These are phyloP conservation scores for Otocyon megalotis DNA, from an alignment of 2,113 vertebrate genomes.

Conservation along the genomic window DNA sequence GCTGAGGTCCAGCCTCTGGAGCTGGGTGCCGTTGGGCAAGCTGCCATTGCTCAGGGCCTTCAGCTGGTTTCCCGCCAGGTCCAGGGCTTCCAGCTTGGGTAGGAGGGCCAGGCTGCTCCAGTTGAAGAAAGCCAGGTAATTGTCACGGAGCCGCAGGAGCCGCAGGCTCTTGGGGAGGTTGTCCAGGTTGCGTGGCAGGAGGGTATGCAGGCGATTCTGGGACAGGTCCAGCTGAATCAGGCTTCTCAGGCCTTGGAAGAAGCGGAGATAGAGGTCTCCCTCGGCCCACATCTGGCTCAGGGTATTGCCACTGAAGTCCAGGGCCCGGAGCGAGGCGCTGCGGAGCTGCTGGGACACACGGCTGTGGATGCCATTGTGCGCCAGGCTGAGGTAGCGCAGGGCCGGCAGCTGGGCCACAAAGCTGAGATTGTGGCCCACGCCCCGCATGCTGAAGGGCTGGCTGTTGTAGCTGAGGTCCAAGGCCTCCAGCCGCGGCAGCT, in stretches of 20 bases:
- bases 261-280: constrained; percentile 78
- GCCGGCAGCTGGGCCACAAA: constrained; percentile 60
- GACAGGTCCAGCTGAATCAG: constrained; percentile 78
- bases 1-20: constrained; percentile 71
- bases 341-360: constrained; percentile 66
- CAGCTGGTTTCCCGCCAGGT: constrained; percentile 77
- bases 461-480: constrained; percentile 83
- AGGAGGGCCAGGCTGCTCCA: constrained; percentile 77
- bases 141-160: constrained; percentile 63
- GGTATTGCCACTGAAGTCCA: constrained; percentile 80
- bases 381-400: constrained; percentile 78
- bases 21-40: background rate
- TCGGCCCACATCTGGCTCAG: constrained; percentile 76
- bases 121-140: constrained; percentile 79
- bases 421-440: constrained; percentile 80
- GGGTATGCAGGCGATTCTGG: constrained; percentile 67
- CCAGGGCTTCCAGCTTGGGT: constrained; percentile 61
- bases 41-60: constrained; percentile 55
- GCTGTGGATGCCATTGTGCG: constrained; percentile 73
- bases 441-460: constrained; percentile 80
- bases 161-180: constrained; percentile 67
- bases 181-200: constrained; percentile 50
- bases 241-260: constrained; percentile 74
- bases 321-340: constrained; percentile 57
- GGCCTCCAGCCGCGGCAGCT: constrained; percentile 54